Evolutionary conservation across 1,140 invertebrate species (phyloP).

Genomic region (Drosophila pruinosa): DNA sequence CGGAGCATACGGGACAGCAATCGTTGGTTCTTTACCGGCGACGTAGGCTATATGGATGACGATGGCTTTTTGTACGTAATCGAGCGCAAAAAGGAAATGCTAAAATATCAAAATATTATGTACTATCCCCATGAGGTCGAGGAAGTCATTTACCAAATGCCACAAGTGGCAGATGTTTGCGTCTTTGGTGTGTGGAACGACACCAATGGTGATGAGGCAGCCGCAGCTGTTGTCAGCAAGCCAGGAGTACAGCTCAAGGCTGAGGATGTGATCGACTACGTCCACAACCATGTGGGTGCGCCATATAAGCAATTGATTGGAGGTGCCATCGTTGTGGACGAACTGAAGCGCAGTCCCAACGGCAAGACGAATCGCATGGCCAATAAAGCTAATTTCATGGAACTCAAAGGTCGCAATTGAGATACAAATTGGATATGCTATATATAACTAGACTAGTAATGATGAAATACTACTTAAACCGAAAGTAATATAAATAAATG

Average conservation of each 20-base stretch:
- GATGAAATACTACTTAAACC: no score
- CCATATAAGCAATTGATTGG: conserved; percentile 84
- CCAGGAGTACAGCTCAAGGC: conserved; percentile 9
- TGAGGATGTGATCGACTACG: conserved; percentile 40
- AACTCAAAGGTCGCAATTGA: conserved; percentile 3
- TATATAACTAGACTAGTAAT: no score
- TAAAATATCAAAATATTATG: conserved; percentile 85
- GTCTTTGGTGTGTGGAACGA: conserved; percentile 50
- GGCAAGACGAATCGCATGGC: conserved; percentile 21
- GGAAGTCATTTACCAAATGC: conserved; percentile 26
- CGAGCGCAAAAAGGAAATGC: conserved; percentile 89
- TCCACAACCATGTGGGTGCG: conserved; percentile 61
- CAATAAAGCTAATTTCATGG: conserved; percentile 12
- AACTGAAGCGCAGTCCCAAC: conserved; percentile 22
- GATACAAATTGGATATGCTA: no score
- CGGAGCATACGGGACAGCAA: conserved; percentile 84
- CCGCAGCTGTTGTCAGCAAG: conserved; percentile 31
- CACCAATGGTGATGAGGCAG: conserved; percentile 31
- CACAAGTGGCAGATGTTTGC: conserved; percentile 42
- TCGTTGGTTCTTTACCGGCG: conserved; percentile 89
- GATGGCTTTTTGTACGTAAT: conserved; percentile 87
- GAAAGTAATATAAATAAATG: no score
- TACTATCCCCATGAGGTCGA: conserved; percentile 59
- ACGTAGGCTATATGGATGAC: conserved; percentile 87
- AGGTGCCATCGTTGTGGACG: conserved; percentile 85